These are phyloP conservation scores for Apodemus speciosus DNA, from an alignment of 2,113 vertebrate species.

Conservation along the genomic window DNA sequence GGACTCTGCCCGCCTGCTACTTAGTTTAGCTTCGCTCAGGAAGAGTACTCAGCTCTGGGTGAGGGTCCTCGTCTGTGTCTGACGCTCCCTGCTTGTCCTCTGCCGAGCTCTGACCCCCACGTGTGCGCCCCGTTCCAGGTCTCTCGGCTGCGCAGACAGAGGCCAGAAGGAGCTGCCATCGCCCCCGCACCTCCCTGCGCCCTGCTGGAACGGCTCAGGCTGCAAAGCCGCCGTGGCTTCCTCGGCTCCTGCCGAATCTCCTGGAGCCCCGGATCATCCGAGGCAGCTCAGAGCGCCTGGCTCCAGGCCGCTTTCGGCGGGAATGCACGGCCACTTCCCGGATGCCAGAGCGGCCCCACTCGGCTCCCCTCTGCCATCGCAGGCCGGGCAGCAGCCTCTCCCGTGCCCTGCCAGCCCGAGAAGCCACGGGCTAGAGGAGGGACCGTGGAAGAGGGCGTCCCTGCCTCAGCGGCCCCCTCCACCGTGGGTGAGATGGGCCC, in stretches of 20 bases:
- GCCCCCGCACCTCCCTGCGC: conserved; percentile 65
- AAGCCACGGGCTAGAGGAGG: conserved; percentile 71
- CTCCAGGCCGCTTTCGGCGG: conserved; percentile 57
- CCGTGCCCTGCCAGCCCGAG: conserved; percentile 30
- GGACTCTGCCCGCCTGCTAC: background rate
- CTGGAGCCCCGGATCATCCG: conserved; percentile 67
- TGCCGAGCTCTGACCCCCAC: background rate
- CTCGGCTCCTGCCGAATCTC: background rate
- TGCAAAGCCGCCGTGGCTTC: background rate
- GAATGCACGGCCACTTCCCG: conserved; percentile 55
- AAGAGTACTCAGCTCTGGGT: background rate
- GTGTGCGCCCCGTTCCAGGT: conserved; percentile 75
- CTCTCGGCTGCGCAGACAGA: conserved; percentile 74
- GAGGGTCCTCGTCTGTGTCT: background rate
- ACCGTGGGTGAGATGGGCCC: conserved; percentile 69
- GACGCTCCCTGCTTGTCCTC: background rate
- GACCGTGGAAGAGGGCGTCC: conserved; percentile 38
- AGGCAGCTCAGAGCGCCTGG: conserved; percentile 75
- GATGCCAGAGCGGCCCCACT: conserved; percentile 68
- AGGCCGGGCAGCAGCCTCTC: conserved; percentile 66
- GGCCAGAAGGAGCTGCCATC: conserved; percentile 67
- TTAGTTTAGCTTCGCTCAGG: background rate
- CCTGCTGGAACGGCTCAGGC: conserved; percentile 20
- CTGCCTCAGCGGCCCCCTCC: conserved; percentile 74
- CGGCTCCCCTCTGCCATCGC: conserved; percentile 58